A percentile compares a stretch with the other conserved stretches of the same genome.
These are phyloP conservation scores for Semnornis frantzii DNA, from an alignment of 2,113 vertebrate species.

Conservation along the genomic window DNA sequence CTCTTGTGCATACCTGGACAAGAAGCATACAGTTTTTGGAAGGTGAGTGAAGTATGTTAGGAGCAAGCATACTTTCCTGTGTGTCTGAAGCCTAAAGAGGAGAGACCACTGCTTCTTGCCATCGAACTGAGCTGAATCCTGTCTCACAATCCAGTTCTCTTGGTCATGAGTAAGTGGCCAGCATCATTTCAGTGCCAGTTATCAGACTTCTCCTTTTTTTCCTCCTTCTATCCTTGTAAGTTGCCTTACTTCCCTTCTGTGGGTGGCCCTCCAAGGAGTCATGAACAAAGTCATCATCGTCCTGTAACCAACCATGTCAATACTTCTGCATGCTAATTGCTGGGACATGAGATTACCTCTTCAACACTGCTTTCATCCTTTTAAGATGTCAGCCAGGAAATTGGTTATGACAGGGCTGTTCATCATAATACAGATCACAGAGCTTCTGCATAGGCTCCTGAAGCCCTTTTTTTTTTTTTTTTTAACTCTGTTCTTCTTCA, in stretches of 20 bases:
- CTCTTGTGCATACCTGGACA: slow-evolving; percentile 93
- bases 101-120: not conserved
- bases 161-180: not conserved
- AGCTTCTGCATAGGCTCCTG: not conserved
- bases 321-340: slow-evolving; percentile 32
- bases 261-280: not conserved
- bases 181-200: not conserved
- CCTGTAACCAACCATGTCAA: not conserved
- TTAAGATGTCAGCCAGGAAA: not conserved
- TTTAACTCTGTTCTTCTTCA: not conserved
- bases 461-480: not conserved
- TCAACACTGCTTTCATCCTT: slow-evolving; percentile 5
- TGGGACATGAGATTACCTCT: not conserved
- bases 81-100: not conserved
- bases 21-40: slow-evolving; percentile 95
- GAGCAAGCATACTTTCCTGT: not conserved
- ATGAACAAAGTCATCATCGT: not conserved
- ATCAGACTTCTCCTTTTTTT: not conserved
- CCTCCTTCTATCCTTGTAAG: not conserved
- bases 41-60: slow-evolving; percentile 76
- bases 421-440: not conserved
- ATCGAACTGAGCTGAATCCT: not conserved
- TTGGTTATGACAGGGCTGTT: not conserved
- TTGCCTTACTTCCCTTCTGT: not conserved
- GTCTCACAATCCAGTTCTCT: not conserved